Evolutionary conservation across 2,113 vertebrate species (phyloP).

Genomic region (Odobenus rosmarus): DNA sequence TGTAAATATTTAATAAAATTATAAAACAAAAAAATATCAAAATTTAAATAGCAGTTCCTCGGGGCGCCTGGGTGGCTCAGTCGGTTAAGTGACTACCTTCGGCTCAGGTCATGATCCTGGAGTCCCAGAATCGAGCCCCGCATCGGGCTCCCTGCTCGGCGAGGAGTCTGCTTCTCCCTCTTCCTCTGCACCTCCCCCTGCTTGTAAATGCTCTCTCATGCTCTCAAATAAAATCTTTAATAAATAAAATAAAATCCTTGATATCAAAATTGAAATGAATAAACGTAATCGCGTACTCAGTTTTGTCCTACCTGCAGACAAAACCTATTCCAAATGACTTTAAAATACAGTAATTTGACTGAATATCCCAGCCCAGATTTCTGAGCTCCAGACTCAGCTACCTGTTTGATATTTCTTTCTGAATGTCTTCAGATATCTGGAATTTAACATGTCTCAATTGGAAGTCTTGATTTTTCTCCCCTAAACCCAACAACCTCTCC

Average conservation of each 20-base stretch:
- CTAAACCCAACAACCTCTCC: background rate
- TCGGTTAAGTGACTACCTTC: no score
- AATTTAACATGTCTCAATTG: background rate
- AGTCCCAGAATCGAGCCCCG: no score
- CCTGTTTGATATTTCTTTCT: background rate
- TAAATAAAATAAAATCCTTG: background rate
- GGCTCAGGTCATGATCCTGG: no score
- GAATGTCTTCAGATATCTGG: background rate
- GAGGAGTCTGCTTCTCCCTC: no score
- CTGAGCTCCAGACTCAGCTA: background rate
- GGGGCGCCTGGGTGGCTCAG: no score
- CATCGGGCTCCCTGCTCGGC: no score
- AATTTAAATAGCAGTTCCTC: background rate
- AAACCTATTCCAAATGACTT: constrained; percentile 8
- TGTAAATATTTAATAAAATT: background rate
- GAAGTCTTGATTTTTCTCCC: background rate
- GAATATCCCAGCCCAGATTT: background rate
- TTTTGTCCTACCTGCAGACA: background rate
- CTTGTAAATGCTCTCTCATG: no score
- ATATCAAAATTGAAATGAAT: background rate
- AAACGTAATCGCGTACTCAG: background rate
- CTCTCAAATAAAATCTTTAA: no score
- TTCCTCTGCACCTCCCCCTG: no score
- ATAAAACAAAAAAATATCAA: background rate
- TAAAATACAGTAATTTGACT: background rate